phyloP scores from a whole-genome alignment of 2,888 invertebrate genomes.

The Prosapia bicincta region DNA sequence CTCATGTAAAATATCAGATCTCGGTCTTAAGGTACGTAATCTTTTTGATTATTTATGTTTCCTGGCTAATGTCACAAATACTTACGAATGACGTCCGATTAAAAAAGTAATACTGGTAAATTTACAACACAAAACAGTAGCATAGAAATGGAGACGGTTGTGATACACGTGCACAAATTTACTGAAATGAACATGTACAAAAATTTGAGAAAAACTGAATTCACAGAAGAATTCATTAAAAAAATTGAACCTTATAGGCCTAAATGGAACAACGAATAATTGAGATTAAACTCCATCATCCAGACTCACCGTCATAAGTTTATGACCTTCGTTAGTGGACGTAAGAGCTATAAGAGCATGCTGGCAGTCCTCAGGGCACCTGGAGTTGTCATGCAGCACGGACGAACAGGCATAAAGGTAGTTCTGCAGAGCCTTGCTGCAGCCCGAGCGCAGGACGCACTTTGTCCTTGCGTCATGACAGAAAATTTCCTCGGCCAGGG shows the following conservation, averaged over 20 bases:
- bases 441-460: slow-evolving; percentile 72
- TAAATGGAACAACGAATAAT: background rate
- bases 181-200: too few species aligned
- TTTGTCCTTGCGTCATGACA: slow-evolving; percentile 68
- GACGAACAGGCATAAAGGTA: slow-evolving; percentile 71
- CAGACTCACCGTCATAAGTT: slow-evolving; percentile 66
- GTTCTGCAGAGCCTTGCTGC: slow-evolving; percentile 71
- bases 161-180: too few species aligned
- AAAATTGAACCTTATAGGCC: background rate
- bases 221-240: background rate
- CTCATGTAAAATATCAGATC: too few species aligned
- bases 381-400: slow-evolving; percentile 55
- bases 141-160: too few species aligned
- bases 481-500: slow-evolving; percentile 30
- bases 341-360: slow-evolving; percentile 75
- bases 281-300: background rate
- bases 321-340: slow-evolving; percentile 74
- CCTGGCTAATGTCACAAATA: too few species aligned
- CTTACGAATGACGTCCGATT: too few species aligned
- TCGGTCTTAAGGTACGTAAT: too few species aligned
- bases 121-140: too few species aligned
- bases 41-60: too few species aligned
- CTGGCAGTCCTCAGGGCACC: slow-evolving; percentile 69
- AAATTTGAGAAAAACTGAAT: too few species aligned
- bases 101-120: too few species aligned